Evolutionary conservation across 1,140 invertebrate species (phyloP).

Genomic region (Gonioctena quinquepunctata): DNA sequence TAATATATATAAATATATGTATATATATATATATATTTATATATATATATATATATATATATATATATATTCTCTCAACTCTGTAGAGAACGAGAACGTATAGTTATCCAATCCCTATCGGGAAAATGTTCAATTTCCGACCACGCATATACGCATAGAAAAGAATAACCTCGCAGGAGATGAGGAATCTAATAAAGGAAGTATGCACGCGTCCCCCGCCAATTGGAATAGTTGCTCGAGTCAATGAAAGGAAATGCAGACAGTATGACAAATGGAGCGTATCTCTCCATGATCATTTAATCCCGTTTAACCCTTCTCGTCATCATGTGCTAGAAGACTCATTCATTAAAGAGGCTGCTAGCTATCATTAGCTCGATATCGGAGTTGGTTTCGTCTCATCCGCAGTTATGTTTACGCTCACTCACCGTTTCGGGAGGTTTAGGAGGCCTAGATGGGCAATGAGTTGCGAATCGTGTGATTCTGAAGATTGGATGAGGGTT

Average conservation of each 20-base stretch:
- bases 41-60: too few species aligned
- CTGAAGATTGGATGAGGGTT: too few species aligned
- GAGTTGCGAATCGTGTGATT: not conserved
- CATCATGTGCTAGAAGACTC: slow-evolving; percentile 34
- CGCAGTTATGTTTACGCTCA: not conserved
- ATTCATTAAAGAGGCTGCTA: slow-evolving; percentile 8
- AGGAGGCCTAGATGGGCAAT: not conserved
- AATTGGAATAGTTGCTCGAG: not conserved
- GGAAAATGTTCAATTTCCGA: too few species aligned
- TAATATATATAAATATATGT: too few species aligned
- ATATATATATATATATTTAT: too few species aligned
- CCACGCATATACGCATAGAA: too few species aligned
- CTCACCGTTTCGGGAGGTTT: too few species aligned
- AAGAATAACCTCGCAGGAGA: not conserved
- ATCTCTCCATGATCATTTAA: slow-evolving; percentile 52
- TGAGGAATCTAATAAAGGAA: not conserved
- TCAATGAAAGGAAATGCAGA: slow-evolving; percentile 27
- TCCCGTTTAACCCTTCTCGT: slow-evolving; percentile 50
- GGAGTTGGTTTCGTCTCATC: not conserved
- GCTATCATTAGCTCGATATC: not conserved
- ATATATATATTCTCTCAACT: too few species aligned
- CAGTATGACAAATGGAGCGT: slow-evolving; percentile 50
- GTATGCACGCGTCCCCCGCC: not conserved
- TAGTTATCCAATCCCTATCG: too few species aligned
- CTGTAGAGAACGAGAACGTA: too few species aligned